A percentile compares a stretch with the other conserved stretches of the same genome.
Conservation (phyloP, 30 jellyfish, hydroid and myxozoan species). For the Haliclystus octoradiatus region DNA sequence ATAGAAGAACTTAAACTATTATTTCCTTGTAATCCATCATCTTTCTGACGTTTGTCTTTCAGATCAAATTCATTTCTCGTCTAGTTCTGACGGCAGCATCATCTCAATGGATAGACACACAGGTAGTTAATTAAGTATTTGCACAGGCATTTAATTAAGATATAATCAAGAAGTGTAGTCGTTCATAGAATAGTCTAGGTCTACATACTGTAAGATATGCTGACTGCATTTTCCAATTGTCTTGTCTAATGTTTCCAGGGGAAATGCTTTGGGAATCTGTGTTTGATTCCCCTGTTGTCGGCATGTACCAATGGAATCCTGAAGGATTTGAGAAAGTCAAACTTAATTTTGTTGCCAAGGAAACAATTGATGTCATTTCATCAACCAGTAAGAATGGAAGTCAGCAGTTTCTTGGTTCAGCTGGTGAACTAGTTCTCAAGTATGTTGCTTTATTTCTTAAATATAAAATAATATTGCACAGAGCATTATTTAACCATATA, state of each 20-base stretch:
- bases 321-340: conserved; percentile 93
- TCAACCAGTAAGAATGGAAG: conserved; percentile 89
- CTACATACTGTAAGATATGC: too few species aligned
- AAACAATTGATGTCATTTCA: conserved; percentile 67
- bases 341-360: conserved; percentile 79
- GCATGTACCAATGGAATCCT: conserved; percentile 91
- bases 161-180: too few species aligned
- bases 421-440: conserved; percentile 88
- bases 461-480: too few species aligned
- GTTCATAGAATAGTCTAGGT: too few species aligned
- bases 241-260: conserved; percentile 18
- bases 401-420: conserved; percentile 50
- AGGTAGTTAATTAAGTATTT: conserved; percentile 21
- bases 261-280: conserved; percentile 76
- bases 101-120: conserved; percentile 93
- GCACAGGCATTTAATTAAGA: background rate
- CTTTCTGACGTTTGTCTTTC: background rate
- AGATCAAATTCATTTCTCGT: conserved; percentile 83
- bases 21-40: background rate
- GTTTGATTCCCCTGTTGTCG: conserved; percentile 83
- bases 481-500: background rate
- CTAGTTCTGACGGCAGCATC: conserved; percentile 92
- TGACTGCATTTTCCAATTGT: too few species aligned
- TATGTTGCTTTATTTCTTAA: too few species aligned
- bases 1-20: too few species aligned